Evolutionary conservation across 2,113 vertebrate species (phyloP).

Genomic region (Uria aalge): DNA sequence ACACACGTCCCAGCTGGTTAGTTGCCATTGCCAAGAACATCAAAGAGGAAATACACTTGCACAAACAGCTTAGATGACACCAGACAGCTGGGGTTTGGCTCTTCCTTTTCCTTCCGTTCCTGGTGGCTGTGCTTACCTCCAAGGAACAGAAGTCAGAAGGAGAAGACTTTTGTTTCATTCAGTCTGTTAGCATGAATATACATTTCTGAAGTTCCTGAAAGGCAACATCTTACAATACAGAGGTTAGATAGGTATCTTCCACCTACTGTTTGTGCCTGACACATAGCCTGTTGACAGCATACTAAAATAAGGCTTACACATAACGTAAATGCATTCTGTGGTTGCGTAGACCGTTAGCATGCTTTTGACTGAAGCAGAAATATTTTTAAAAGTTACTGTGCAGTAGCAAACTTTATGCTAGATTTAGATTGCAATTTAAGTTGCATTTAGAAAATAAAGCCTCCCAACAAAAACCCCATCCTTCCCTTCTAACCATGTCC

Average conservation of each 20-base stretch:
- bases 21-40: conserved; percentile 64
- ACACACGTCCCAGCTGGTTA: conserved; percentile 54
- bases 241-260: neutral
- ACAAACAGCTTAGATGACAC: conserved; percentile 59
- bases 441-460: neutral
- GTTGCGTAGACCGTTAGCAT: neutral
- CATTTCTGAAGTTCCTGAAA: neutral
- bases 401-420: neutral
- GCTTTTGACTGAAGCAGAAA: neutral
- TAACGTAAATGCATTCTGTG: neutral
- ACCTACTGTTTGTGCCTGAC: neutral
- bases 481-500: neutral
- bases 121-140: conserved; percentile 11
- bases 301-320: neutral
- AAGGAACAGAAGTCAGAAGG: neutral
- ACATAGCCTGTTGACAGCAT: neutral
- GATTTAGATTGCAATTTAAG: neutral
- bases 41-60: conserved; percentile 60
- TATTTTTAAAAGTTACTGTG: neutral
- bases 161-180: neutral
- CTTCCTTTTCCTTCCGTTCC: conserved; percentile 32
- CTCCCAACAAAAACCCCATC: neutral
- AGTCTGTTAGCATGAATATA: neutral
- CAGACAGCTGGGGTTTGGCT: conserved; percentile 54
- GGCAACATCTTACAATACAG: neutral